Conservation (phyloP, 2,797 vertebrate species). For the Rallus crepitans region DNA sequence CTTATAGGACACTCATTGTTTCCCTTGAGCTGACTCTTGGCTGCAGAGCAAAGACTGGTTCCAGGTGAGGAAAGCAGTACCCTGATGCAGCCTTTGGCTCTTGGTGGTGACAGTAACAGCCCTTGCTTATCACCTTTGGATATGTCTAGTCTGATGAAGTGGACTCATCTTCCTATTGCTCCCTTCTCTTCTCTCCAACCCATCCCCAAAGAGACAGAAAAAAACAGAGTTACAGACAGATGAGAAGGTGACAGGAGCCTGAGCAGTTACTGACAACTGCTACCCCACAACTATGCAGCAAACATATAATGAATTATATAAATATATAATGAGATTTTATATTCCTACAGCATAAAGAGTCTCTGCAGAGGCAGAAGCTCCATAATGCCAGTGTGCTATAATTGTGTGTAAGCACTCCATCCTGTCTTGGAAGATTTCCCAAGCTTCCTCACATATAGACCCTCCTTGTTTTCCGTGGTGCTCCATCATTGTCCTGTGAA, state of each 20-base stretch:
- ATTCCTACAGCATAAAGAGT: not conserved
- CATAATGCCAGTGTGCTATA: fast-evolving
- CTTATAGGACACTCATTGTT: not conserved
- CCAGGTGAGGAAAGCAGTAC: not conserved
- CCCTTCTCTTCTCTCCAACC: not conserved
- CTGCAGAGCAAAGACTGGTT: not conserved
- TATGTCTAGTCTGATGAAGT: fast-evolving
- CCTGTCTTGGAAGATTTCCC: not conserved
- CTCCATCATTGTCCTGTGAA: not conserved
- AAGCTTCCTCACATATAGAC: not conserved
- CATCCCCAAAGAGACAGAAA: not conserved
- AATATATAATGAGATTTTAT: not conserved
- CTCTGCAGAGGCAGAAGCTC: not conserved
- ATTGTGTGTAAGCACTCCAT: not conserved
- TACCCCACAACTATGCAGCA: not conserved
- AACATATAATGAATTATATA: not conserved
- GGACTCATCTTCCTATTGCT: not conserved
- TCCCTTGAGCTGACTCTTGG: not conserved
- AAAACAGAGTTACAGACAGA: not conserved
- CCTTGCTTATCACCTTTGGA: not conserved
- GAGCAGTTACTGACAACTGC: not conserved
- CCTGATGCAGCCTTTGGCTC: not conserved
- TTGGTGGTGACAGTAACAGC: not conserved
- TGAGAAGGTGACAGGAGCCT: not conserved
- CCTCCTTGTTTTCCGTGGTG: not conserved